Conservation (phyloP, 2,888 invertebrate species). For the Microctonus brassicae region DNA sequence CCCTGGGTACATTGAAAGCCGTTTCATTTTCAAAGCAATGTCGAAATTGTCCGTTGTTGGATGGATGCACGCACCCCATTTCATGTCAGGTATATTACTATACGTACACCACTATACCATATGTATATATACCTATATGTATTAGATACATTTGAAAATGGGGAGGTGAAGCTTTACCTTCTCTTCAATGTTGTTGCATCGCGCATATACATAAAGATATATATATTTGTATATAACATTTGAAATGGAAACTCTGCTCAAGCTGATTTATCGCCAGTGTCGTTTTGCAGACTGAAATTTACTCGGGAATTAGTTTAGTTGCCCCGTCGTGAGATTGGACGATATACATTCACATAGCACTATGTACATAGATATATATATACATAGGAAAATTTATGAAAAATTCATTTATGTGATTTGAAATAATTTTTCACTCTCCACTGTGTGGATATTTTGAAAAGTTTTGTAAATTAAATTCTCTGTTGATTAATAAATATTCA, state of each 20-base stretch:
- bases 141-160: not conserved
- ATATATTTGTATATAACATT: no score
- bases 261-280: slow-evolving; percentile 21
- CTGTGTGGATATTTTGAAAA: no score
- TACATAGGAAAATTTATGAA: not conserved
- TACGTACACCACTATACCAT: not conserved
- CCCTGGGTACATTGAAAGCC: not conserved
- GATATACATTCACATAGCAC: slow-evolving; percentile 4
- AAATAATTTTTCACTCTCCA: not conserved
- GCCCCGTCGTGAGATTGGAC: slow-evolving; percentile 22
- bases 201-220: not conserved
- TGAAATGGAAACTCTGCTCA: not conserved
- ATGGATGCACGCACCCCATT: not conserved
- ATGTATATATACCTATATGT: not conserved
- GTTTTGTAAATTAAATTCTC: no score
- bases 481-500: no score
- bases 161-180: not conserved
- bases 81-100: not conserved
- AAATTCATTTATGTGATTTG: not conserved
- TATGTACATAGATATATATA: not conserved
- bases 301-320: slow-evolving; percentile 36
- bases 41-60: not conserved
- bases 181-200: not conserved
- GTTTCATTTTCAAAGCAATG: not conserved
- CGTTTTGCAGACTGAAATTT: slow-evolving; percentile 24